phyloP scores from a whole-genome alignment of 2,113 vertebrate genomes.

The Eulemur macaco region DNA sequence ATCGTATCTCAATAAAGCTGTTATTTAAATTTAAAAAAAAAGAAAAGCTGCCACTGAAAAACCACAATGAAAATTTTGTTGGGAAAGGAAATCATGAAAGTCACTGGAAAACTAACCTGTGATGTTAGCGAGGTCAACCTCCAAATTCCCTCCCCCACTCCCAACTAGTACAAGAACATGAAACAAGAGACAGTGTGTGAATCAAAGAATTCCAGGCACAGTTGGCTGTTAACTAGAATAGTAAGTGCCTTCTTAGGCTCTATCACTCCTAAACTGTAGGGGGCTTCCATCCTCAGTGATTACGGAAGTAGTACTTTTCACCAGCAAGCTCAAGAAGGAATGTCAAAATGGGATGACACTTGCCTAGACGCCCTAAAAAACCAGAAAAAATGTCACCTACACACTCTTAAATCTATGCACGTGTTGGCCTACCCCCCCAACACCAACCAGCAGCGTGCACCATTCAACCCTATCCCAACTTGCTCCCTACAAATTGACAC shows the following conservation, averaged over 20 bases:
- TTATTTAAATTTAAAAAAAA: neutral
- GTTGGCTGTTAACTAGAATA: slow-evolving; percentile 42
- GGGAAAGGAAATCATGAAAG: neutral
- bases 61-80: slow-evolving; percentile 20
- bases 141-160: neutral
- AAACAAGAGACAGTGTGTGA: neutral
- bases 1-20: neutral
- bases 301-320: slow-evolving; percentile 73
- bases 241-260: slow-evolving; percentile 30
- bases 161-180: neutral
- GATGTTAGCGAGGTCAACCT: neutral
- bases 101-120: neutral
- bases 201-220: neutral
- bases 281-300: slow-evolving; percentile 69
- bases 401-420: slow-evolving; percentile 49
- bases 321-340: slow-evolving; percentile 45
- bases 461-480: neutral
- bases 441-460: neutral
- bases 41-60: neutral
- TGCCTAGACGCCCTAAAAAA: neutral
- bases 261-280: slow-evolving; percentile 71
- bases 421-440: slow-evolving; percentile 27
- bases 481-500: neutral
- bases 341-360: slow-evolving; percentile 74
- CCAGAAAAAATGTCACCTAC: slow-evolving; percentile 30